Evolutionary conservation across 2,113 vertebrate species (phyloP), one percentile per base, ranked within the genome.

Genomic region (Nematolebias whitei): DNA sequence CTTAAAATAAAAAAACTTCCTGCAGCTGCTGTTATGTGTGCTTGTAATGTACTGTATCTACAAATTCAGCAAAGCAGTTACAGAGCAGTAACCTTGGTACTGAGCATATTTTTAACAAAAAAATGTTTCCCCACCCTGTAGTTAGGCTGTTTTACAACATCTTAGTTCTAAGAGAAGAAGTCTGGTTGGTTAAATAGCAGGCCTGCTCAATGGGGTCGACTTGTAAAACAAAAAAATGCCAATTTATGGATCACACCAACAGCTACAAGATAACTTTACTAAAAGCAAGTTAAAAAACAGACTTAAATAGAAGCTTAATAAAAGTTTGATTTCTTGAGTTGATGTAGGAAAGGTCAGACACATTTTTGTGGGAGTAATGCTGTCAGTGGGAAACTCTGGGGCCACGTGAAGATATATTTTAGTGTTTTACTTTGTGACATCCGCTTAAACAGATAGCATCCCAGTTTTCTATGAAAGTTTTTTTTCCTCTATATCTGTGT

Each of bases 331-430:
- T 18, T n/a, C 52, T 69, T 48, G 55, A 35, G 23, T 47, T n/a
- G 24, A 50, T 38, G 57, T 13, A 26, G 63, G 35, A 48, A 63
- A 1, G 68, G 71, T 78, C 50, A 65, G 35, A 67, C 67, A 29
- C 7, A 7, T 29, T 47, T 70, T 72, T 63, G 45, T 59, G 47
- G 40, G 56, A 10, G 41, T 19, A 64, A 90, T n/a, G n/a, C n/a
- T n/a, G n/a, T n/a, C 85, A 88, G 26, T 57, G 80, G 67, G 74
- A 62, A 47, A 66, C 76, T 84, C 69, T 87, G 85, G 86, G n/a
- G 64, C 43, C 23, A 19, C 77, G 61, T 41, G 63, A 84, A 61
- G 80, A 76, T 56, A 58, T 65, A 80, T 78, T 85, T 87, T 50
- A 68, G 51, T 64, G 56, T 78, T 56, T 60, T 63, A 45, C 38